Evolutionary conservation across 2,888 invertebrate species (phyloP).

Genomic region (Morinoia aosen): DNA sequence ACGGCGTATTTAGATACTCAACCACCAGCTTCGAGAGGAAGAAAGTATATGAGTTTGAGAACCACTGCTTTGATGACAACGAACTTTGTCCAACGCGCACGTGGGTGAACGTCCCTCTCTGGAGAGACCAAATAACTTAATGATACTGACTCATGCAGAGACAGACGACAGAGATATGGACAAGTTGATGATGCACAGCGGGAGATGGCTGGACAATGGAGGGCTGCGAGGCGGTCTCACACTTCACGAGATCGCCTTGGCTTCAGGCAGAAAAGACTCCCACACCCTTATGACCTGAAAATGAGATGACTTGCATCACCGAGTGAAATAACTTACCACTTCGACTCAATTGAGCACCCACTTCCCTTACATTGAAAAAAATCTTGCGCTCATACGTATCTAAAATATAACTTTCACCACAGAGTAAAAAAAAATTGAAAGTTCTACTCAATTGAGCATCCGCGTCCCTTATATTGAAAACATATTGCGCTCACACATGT

Average conservation of each 20-base stretch:
- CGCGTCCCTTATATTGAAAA: too few relatives aligned
- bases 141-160: neutral
- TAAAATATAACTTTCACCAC: too few relatives aligned
- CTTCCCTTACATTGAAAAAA: too few relatives aligned
- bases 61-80: neutral
- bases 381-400: too few relatives aligned
- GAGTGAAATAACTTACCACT: neutral
- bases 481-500: too few relatives aligned
- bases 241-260: constrained; percentile 85
- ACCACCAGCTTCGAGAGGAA: too few relatives aligned
- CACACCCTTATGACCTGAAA: constrained; percentile 84
- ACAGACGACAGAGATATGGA: neutral
- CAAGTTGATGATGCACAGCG: neutral
- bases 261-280: constrained; percentile 97
- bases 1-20: neutral
- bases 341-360: too few relatives aligned
- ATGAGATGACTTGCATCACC: neutral
- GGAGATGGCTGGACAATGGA: neutral
- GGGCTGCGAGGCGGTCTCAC: neutral
- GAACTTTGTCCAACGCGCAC: neutral
- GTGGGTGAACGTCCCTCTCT: neutral
- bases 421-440: too few relatives aligned
- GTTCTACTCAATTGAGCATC: too few relatives aligned
- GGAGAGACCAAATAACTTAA: neutral
- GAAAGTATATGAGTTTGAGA: neutral